Base-by-base conservation (phyloP, 1,140 invertebrate species). In the Apolygus lucorum region DNA sequence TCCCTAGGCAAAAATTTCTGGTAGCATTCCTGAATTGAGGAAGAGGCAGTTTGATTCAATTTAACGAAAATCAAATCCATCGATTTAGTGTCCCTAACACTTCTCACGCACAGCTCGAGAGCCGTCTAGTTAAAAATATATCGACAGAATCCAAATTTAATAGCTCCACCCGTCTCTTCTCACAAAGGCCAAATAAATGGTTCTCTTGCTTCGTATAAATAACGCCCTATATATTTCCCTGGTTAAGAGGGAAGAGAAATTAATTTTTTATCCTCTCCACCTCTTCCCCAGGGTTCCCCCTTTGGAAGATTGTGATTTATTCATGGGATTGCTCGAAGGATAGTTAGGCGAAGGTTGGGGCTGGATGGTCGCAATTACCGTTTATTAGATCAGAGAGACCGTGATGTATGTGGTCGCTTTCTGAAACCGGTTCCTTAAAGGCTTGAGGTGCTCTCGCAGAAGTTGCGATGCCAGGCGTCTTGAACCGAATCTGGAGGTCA, bases 341-440 rank as follows among this genome's bases (percentile, higher is more conserved):
- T 11, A 4, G 54, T 59, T 11, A 59, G 22, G 8, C 54, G 22
- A 22, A 59, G 54, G n/a, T n/a, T n/a, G n/a, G n/a, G n/a, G n/a
- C n/a, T n/a, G 54, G 54, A 59, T 59, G 54, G 54, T 59, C 54
- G 22, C 54, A 59, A 59, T 59, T 59, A 59, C 54, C 13, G 54
- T 59, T 59, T 59, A 59, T 59, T 59, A 59, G 54, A 59, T 59
- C 54, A 59, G 54, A 59, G 54, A 21, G 4, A 8, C 22, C 13
- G 54, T 59, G 54, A 59, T 59, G 54, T 59, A 59, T 59, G 22
- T 59, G 54, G 54, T 17, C 11, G 54, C 8, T 4, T 13, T 21
- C 11, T 11, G 22, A 21, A 59, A 59, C 54, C 54, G 54, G 54
- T 59, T 59, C 22, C 22, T 11, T 8, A 59, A 59, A 59, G 22